These are phyloP conservation scores for Atrichornis clamosus DNA, from an alignment of 2,113 vertebrate genomes.

Conservation along the genomic window DNA sequence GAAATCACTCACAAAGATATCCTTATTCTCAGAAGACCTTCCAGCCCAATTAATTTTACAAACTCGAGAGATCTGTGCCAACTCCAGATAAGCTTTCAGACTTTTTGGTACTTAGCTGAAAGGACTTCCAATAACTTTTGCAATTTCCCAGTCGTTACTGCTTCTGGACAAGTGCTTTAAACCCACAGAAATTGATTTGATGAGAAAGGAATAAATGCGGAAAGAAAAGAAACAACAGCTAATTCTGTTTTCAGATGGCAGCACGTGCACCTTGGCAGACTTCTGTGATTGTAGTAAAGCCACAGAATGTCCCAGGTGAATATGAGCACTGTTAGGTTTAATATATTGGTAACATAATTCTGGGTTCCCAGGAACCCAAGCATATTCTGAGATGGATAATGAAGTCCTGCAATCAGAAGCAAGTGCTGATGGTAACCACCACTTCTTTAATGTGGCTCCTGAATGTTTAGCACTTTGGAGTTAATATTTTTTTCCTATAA, in stretches of 20 bases:
- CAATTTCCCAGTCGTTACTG: not conserved
- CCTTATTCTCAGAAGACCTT: constrained; percentile 23
- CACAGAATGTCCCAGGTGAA: not conserved
- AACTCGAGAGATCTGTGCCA: not conserved
- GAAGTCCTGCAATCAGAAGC: not conserved
- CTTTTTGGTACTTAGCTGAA: not conserved
- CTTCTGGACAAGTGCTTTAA: not conserved
- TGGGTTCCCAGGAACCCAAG: not conserved
- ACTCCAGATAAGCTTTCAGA: constrained; percentile 8
- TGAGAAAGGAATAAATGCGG: not conserved
- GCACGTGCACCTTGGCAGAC: not conserved
- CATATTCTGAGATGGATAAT: not conserved
- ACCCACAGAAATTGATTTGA: not conserved
- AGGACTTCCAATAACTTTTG: not conserved
- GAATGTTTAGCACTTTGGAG: not conserved
- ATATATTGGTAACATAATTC: not conserved
- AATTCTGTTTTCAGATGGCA: not conserved
- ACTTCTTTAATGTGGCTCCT: not conserved
- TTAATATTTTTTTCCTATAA: not conserved
- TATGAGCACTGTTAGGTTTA: not conserved
- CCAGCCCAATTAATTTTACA: constrained; percentile 34
- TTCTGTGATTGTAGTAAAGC: not conserved
- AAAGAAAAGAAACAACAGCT: not conserved
- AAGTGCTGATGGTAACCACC: not conserved
- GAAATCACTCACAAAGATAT: not conserved